These are phyloP conservation scores for Saccostrea glomerata DNA, from an alignment of 1,140 invertebrate species.

Conservation along the genomic window DNA sequence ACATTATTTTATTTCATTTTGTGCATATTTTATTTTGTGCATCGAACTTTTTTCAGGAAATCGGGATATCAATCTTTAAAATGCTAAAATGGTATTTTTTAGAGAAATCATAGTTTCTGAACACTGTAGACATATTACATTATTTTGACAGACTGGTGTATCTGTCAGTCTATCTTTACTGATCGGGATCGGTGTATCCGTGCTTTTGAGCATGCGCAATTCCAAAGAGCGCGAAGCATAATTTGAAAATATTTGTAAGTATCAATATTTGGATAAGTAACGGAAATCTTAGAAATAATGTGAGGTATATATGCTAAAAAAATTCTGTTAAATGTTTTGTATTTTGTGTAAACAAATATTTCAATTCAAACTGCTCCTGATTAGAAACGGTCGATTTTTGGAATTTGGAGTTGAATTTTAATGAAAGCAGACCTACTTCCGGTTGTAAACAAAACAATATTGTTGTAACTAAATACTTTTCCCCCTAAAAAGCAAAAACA, in stretches of 20 bases:
- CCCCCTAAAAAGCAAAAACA: neutral
- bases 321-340: too few relatives aligned
- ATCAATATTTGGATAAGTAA: neutral
- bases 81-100: too few relatives aligned
- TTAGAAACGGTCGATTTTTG: neutral
- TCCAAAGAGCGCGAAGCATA: constrained; percentile 7
- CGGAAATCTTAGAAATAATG: neutral
- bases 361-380: neutral
- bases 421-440: neutral
- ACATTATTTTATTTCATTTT: too few relatives aligned
- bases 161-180: too few relatives aligned
- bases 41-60: too few relatives aligned
- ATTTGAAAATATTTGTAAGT: constrained; percentile 32
- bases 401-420: neutral
- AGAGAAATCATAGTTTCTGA: too few relatives aligned
- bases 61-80: too few relatives aligned
- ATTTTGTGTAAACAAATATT: too few relatives aligned
- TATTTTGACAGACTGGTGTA: too few relatives aligned
- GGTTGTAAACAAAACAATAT: constrained; percentile 7
- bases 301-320: too few relatives aligned
- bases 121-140: too few relatives aligned
- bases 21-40: too few relatives aligned
- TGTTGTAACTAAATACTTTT: neutral
- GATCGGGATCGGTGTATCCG: neutral
- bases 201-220: constrained; percentile 16